Percentiles rank a stretch among this genome's conserved stretches.
These are phyloP conservation scores for Peromyscus polionotus DNA, from an alignment of 2,113 vertebrate genomes.

Conservation along the genomic window DNA sequence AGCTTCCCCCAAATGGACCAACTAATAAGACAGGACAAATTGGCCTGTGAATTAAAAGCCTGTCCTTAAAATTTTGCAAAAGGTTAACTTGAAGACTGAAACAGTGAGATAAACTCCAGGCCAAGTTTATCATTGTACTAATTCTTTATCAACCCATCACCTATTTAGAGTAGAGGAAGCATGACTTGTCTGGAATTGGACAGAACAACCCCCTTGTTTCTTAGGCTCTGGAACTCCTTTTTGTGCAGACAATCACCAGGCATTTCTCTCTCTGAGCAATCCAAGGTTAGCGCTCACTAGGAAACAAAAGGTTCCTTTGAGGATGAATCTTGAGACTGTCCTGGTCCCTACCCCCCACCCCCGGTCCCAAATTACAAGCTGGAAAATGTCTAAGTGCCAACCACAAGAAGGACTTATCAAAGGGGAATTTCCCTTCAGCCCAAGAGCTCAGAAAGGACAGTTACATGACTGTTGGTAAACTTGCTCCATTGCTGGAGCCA, in stretches of 20 bases:
- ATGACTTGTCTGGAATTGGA: constrained; percentile 33
- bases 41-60: constrained; percentile 41
- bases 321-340: constrained; percentile 58
- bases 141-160: constrained; percentile 62
- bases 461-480: not conserved
- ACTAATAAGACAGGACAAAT: constrained; percentile 17
- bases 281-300: constrained; percentile 51
- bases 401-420: constrained; percentile 47
- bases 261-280: constrained; percentile 69
- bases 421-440: not conserved
- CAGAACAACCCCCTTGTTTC: constrained; percentile 67
- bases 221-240: constrained; percentile 53
- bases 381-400: constrained; percentile 58
- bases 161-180: constrained; percentile 49
- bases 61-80: constrained; percentile 56
- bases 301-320: constrained; percentile 76
- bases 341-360: not conserved
- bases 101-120: constrained; percentile 13
- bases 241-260: constrained; percentile 51
- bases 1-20: not conserved
- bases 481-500: not conserved
- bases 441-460: constrained; percentile 17
- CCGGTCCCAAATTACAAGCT: constrained; percentile 56
- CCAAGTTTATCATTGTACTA: constrained; percentile 48
- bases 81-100: constrained; percentile 47